Evolutionary conservation across 2,113 vertebrate species (phyloP).

Genomic region (Lepus europaeus): DNA sequence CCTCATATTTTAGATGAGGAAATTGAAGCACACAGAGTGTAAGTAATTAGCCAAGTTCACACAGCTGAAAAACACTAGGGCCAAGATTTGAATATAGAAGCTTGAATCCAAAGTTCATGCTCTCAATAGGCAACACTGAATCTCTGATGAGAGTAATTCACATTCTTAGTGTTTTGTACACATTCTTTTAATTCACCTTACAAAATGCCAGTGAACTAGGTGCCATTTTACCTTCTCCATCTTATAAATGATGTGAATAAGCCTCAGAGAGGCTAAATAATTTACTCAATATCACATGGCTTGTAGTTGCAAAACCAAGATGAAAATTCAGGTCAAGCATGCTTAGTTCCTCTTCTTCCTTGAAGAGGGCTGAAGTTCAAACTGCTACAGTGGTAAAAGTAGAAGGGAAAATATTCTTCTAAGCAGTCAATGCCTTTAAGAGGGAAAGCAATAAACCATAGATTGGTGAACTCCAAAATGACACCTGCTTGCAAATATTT

Average conservation of each 20-base stretch:
- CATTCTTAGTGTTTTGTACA: background rate
- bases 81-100: slow-evolving; percentile 14
- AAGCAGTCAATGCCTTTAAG: background rate
- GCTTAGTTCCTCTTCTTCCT: background rate
- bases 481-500: background rate
- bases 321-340: slow-evolving; percentile 8
- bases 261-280: background rate
- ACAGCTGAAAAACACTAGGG: slow-evolving; percentile 20
- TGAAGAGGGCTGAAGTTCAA: slow-evolving; percentile 26
- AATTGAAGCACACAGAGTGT: background rate
- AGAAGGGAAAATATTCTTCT: background rate
- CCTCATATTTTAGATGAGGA: slow-evolving; percentile 7
- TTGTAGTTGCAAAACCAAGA: slow-evolving; percentile 11
- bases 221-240: background rate
- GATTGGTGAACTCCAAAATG: background rate
- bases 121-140: background rate
- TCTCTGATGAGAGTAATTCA: background rate
- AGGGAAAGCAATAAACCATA: background rate
- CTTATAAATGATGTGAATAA: slow-evolving; percentile 29
- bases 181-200: slow-evolving; percentile 51
- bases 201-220: slow-evolving; percentile 11
- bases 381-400: background rate
- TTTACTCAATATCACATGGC: background rate
- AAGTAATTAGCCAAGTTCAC: background rate
- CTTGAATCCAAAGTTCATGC: slow-evolving; percentile 15